phyloP scores from a whole-genome alignment of 2,888 invertebrate genomes.

The Eudemis profundana region DNA sequence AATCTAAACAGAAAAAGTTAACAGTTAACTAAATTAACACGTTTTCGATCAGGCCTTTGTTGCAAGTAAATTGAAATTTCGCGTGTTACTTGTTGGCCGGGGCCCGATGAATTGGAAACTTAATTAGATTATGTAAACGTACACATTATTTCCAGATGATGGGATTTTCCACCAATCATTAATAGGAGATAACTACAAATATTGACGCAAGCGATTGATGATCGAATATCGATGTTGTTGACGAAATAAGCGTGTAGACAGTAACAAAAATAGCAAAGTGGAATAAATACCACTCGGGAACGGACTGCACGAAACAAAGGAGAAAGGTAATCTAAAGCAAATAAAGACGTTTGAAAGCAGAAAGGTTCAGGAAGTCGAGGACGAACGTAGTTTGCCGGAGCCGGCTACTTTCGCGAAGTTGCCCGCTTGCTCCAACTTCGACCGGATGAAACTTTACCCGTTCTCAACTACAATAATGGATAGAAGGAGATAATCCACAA shows the following conservation, averaged over 20 bases:
- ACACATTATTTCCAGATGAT: slow-evolving; percentile 42
- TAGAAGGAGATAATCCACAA: slow-evolving; percentile 74
- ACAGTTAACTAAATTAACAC: background rate
- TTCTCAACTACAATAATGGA: slow-evolving; percentile 70
- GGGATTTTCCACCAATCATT: slow-evolving; percentile 29
- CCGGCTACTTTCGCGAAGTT: slow-evolving; percentile 65
- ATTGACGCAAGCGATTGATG: slow-evolving; percentile 26
- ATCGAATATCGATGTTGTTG: slow-evolving; percentile 25
- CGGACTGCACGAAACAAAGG: slow-evolving; percentile 22
- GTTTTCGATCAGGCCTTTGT: slow-evolving; percentile 43
- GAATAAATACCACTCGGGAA: slow-evolving; percentile 19
- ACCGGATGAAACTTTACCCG: slow-evolving; percentile 64
- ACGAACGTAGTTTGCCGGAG: slow-evolving; percentile 59
- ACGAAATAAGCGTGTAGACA: slow-evolving; percentile 10
- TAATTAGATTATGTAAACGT: slow-evolving; percentile 43
- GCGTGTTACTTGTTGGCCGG: slow-evolving; percentile 47
- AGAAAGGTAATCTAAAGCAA: slow-evolving; percentile 51
- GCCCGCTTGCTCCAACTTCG: slow-evolving; percentile 61
- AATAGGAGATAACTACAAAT: slow-evolving; percentile 28
- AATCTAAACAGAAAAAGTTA: slow-evolving; percentile 23
- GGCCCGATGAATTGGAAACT: slow-evolving; percentile 47
- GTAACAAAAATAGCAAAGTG: slow-evolving; percentile 13
- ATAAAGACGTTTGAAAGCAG: slow-evolving; percentile 61
- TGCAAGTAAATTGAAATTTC: slow-evolving; percentile 49
- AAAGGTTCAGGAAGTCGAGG: slow-evolving; percentile 53